Percentiles rank a stretch among this genome's conserved stretches.
Conservation (phyloP, 2,113 vertebrate species). For the Hydrolagus affinis region DNA sequence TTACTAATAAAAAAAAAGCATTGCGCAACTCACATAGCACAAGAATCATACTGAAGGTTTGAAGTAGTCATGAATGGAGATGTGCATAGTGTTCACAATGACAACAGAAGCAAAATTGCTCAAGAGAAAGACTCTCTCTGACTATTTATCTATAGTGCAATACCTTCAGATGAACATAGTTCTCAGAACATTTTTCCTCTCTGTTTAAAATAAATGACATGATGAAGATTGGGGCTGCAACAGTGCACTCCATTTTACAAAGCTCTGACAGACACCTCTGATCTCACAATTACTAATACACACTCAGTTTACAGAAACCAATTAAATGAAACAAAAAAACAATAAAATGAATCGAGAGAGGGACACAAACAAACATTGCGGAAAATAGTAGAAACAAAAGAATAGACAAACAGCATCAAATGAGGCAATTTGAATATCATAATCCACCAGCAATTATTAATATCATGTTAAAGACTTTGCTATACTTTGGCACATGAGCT, state of each 20-base stretch:
- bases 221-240: neutral
- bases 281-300: neutral
- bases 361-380: neutral
- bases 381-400: neutral
- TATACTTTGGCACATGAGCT: neutral
- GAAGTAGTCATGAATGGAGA: slow-evolving; percentile 1
- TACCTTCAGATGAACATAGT: neutral
- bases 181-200: neutral
- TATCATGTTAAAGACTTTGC: neutral
- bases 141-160: neutral
- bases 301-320: neutral
- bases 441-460: neutral
- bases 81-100: neutral
- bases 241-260: neutral
- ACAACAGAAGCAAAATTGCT: neutral
- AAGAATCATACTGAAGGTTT: neutral
- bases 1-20: neutral
- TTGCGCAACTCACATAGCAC: neutral
- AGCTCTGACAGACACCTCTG: slow-evolving; percentile 10
- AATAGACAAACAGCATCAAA: neutral
- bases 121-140: neutral
- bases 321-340: slow-evolving; percentile 13
- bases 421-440: neutral
- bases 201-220: neutral
- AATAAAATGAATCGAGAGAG: neutral